Evolutionary conservation across 2,888 invertebrate species (phyloP).

Genomic region (Yponomeuta cagnagella): DNA sequence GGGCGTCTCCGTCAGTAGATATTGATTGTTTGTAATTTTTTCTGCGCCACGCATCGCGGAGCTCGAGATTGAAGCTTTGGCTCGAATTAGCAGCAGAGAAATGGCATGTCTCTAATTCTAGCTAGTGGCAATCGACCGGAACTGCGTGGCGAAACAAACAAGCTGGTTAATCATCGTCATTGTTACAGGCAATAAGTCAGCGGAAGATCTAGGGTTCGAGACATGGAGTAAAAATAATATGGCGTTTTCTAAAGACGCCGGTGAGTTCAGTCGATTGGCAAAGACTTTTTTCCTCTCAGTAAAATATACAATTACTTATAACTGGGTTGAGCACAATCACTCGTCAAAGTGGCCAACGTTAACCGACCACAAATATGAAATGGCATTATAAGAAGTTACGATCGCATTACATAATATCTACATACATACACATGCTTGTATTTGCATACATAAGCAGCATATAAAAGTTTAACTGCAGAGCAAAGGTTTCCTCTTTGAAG

Average conservation of each 20-base stretch:
- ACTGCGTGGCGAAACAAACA: background rate
- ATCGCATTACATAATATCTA: too few species aligned
- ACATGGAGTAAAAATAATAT: too few species aligned
- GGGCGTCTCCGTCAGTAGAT: conserved; percentile 44
- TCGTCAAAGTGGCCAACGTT: too few species aligned
- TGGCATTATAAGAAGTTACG: too few species aligned
- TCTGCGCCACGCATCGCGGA: conserved; percentile 44
- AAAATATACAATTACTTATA: too few species aligned
- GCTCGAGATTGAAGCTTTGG: conserved; percentile 30
- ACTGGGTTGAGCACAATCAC: too few species aligned
- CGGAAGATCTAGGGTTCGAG: background rate
- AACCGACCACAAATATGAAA: too few species aligned
- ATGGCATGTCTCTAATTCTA: conserved; percentile 1
- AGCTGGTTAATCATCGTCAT: background rate
- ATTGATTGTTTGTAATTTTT: conserved; percentile 60
- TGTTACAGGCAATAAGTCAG: background rate
- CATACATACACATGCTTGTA: too few species aligned
- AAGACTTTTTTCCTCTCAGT: too few species aligned
- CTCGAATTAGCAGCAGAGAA: background rate
- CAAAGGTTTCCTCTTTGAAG: background rate
- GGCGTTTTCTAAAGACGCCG: too few species aligned
- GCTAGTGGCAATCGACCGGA: background rate
- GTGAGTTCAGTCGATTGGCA: too few species aligned
- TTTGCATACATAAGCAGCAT: background rate
- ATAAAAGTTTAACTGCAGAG: background rate